Conservation (phyloP, 2,113 vertebrate species). For the Cacatua alba region DNA sequence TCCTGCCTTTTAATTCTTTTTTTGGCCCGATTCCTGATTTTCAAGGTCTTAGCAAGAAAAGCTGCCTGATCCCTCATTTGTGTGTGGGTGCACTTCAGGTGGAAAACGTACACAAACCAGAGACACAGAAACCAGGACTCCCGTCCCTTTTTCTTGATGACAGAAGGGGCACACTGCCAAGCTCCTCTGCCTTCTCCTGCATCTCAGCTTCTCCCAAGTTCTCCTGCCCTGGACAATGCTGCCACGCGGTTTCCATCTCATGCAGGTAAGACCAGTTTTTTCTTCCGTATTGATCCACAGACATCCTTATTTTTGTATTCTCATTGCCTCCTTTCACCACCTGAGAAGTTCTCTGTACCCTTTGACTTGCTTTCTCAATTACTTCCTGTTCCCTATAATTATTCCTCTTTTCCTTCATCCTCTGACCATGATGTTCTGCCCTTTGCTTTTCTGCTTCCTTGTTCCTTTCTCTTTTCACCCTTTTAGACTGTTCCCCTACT, state of each 20-base stretch:
- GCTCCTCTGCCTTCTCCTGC: background rate
- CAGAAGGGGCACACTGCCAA: background rate
- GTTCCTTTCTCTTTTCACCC: background rate
- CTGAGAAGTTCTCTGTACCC: background rate
- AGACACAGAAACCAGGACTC: background rate
- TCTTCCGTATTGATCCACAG: background rate
- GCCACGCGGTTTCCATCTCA: background rate
- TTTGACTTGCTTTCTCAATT: background rate
- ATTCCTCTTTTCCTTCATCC: background rate
- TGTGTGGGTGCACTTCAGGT: background rate
- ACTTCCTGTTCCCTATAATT: background rate
- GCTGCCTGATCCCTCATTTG: background rate
- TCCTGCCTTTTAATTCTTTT: background rate
- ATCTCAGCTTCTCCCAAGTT: background rate
- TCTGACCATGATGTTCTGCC: background rate
- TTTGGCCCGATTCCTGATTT: constrained; percentile 5
- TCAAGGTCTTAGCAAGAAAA: constrained; percentile 26
- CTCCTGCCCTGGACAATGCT: background rate
- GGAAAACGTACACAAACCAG: constrained; percentile 44
- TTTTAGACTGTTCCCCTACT: background rate
- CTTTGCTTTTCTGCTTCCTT: background rate
- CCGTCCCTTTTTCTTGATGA: background rate
- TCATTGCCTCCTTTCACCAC: background rate
- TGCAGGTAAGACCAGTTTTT: constrained; percentile 4
- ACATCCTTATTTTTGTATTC: background rate